Conservation (phyloP, 2,888 invertebrate genomes). For the Volucella inanis region DNA sequence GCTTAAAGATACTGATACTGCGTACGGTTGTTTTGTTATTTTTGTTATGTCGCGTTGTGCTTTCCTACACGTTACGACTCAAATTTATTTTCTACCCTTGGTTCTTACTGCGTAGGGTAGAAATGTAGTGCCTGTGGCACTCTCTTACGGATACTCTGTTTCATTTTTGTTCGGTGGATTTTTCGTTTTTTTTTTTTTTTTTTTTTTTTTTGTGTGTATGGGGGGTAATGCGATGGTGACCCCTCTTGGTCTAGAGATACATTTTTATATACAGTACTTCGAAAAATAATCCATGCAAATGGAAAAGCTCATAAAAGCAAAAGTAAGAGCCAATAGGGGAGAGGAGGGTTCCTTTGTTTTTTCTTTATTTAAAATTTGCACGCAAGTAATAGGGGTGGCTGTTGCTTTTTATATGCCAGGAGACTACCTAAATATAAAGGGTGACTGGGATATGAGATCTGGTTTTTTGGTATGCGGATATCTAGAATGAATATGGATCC, state of each 20-base stretch:
- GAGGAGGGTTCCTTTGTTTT: constrained; percentile 55
- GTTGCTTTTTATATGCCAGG: constrained; percentile 13
- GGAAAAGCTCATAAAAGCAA: constrained; percentile 25
- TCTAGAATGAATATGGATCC: constrained; percentile 24
- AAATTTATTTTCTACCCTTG: constrained; percentile 58
- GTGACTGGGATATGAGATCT: constrained; percentile 24
- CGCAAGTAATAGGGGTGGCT: constrained; percentile 64
- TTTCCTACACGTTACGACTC: constrained; percentile 62
- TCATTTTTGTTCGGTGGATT: constrained; percentile 16
- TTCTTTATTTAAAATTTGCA: constrained; percentile 65
- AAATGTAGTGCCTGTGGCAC: constrained; percentile 11
- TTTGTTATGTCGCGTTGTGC: constrained; percentile 23
- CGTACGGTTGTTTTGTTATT: constrained; percentile 61
- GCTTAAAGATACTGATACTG: constrained; percentile 66
- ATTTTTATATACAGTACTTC: neutral
- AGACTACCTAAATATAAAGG: constrained; percentile 32
- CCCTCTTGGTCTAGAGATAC: too few species aligned
- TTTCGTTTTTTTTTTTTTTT: constrained; percentile 16
- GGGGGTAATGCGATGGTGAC: constrained; percentile 17
- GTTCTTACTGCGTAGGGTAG: neutral
- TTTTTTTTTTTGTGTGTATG: too few species aligned
- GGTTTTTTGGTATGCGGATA: constrained; percentile 18
- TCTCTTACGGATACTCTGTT: neutral
- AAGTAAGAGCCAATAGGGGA: constrained; percentile 5
- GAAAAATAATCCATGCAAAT: constrained; percentile 9